Conservation (phyloP, 2,888 invertebrate species). For the Microctonus aethiopoides region DNA sequence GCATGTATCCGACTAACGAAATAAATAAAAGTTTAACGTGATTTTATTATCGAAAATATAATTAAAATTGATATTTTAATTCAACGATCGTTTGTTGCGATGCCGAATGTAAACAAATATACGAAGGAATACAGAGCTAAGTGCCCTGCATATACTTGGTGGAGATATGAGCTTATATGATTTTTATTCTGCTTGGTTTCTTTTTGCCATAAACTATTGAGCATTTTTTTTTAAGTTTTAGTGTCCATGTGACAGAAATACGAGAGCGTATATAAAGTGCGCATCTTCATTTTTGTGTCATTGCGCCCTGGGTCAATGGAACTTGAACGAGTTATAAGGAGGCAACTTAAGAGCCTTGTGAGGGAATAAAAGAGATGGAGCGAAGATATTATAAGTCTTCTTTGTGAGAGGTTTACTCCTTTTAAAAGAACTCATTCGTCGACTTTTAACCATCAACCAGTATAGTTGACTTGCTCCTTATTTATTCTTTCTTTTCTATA, state of each 20-base stretch:
- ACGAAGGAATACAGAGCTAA: too few relatives aligned
- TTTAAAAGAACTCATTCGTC: background rate
- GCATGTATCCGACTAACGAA: too few relatives aligned
- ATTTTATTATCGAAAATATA: too few relatives aligned
- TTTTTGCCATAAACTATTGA: background rate
- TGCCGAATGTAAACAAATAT: too few relatives aligned
- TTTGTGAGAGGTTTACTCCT: background rate
- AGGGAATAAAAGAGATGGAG: background rate
- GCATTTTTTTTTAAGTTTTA: background rate
- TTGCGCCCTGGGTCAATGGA: constrained; percentile 32
- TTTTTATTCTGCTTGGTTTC: constrained; percentile 17
- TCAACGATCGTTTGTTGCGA: too few relatives aligned
- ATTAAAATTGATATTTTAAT: too few relatives aligned
- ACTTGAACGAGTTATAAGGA: constrained; percentile 30
- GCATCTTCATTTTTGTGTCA: constrained; percentile 24
- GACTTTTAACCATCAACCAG: constrained; percentile 1
- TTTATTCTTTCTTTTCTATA: background rate
- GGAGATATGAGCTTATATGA: too few relatives aligned
- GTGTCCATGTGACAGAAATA: constrained; percentile 7
- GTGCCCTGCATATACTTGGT: too few relatives aligned
- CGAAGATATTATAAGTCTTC: background rate
- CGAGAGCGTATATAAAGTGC: background rate
- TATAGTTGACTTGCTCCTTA: background rate
- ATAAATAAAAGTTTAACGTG: too few relatives aligned
- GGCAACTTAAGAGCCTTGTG: constrained; percentile 18